A percentile compares a stretch with the other conserved stretches of the same genome.
These are phyloP conservation scores for Malthinus flaveolus DNA, from an alignment of 2,888 invertebrate genomes.

Conservation along the genomic window DNA sequence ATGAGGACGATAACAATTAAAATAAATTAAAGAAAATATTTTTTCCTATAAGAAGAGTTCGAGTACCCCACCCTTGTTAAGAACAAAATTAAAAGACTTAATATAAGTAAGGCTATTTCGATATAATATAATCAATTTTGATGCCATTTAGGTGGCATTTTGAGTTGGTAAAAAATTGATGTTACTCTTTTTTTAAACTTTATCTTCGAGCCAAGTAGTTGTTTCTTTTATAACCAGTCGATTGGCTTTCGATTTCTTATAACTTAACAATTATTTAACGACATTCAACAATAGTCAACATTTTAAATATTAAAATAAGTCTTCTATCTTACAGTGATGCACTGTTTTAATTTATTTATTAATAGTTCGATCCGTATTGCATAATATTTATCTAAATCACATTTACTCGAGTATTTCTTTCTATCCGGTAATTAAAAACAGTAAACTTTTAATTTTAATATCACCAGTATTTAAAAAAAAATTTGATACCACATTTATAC, in stretches of 20 bases:
- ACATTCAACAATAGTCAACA: slow-evolving; percentile 30
- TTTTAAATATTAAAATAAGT: slow-evolving; percentile 31
- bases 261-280: slow-evolving; percentile 30
- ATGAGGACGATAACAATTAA: no score
- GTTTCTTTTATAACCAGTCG: slow-evolving; percentile 17
- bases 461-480: slow-evolving; percentile 7
- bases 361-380: slow-evolving; percentile 26
- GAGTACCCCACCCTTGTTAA: no score
- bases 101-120: no score
- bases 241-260: slow-evolving; percentile 17
- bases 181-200: no score
- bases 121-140: no score
- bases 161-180: no score
- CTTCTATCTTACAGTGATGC: slow-evolving; percentile 26
- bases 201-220: slow-evolving; percentile 9
- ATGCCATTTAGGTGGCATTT: no score
- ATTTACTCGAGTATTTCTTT: slow-evolving; percentile 21
- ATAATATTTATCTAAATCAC: slow-evolving; percentile 29
- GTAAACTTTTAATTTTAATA: slow-evolving; percentile 15
- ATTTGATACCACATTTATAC: slow-evolving; percentile 3
- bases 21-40: no score
- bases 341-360: slow-evolving; percentile 15
- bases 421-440: not conserved
- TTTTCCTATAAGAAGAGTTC: no score
- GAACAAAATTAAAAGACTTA: no score